These are phyloP conservation scores for Galago senegalensis DNA, from an alignment of 2,797 vertebrate genomes.

Conservation along the genomic window DNA sequence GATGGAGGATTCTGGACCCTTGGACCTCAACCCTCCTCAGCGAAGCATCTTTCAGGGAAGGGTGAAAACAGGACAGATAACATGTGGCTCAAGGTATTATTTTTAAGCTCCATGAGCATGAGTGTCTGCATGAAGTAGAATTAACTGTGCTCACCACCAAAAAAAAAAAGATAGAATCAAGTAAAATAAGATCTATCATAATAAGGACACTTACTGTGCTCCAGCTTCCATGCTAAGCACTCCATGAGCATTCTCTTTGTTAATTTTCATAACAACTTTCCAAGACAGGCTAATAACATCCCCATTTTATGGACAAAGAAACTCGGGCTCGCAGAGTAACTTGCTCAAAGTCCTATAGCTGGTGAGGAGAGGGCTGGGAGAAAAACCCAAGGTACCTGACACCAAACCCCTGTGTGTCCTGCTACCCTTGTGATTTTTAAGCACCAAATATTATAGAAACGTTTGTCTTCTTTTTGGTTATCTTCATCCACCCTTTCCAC, in stretches of 20 bases:
- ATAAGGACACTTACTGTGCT: background rate
- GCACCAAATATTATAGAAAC: background rate
- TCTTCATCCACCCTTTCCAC: background rate
- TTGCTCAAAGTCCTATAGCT: background rate
- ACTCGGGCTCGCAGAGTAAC: background rate
- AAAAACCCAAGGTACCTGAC: background rate
- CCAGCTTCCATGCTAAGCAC: background rate
- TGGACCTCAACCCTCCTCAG: too few species aligned
- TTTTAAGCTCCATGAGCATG: too few species aligned
- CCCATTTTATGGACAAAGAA: background rate
- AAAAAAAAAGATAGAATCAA: background rate
- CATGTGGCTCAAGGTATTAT: too few species aligned
- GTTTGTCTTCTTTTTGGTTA: background rate
- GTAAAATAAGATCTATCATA: background rate
- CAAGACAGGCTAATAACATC: background rate
- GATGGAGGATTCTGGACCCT: too few species aligned
- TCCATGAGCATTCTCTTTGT: background rate
- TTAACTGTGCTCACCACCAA: too few species aligned
- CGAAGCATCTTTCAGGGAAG: too few species aligned
- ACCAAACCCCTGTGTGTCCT: background rate
- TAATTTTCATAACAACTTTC: background rate
- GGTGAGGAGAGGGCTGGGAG: background rate
- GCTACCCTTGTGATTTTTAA: background rate
- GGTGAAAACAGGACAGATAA: too few species aligned
- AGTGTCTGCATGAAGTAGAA: too few species aligned